These are phyloP conservation scores for Tupaia tana DNA, from an alignment of 2,113 vertebrate species.

Conservation along the genomic window DNA sequence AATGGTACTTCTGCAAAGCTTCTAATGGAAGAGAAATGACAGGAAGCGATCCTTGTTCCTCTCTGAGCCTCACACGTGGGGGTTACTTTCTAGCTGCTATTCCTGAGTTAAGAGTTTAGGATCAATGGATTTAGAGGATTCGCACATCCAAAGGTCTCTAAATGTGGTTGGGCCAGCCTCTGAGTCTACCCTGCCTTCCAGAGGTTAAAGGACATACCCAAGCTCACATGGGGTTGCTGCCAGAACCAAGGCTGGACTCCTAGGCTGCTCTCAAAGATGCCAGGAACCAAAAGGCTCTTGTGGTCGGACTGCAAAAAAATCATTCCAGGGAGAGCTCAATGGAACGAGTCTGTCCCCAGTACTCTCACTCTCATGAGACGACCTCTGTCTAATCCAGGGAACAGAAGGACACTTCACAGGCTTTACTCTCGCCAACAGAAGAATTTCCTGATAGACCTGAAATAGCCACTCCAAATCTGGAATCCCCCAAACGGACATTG, in stretches of 20 bases:
- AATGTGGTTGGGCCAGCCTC: too few relatives aligned
- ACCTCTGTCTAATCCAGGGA: rapidly evolving
- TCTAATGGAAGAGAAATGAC: not conserved
- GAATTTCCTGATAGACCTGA: not conserved
- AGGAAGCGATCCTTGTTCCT: not conserved
- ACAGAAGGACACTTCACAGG: rapidly evolving
- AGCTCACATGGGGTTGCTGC: not conserved
- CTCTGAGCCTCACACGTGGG: not conserved
- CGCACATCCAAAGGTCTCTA: not conserved
- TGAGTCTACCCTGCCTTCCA: too few relatives aligned
- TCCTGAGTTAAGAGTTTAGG: too few relatives aligned
- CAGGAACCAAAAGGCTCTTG: not conserved
- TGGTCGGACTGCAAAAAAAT: not conserved
- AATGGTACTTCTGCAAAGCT: conserved; percentile 65
- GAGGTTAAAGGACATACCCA: not conserved
- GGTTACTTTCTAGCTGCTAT: not conserved
- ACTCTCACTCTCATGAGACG: rapidly evolving
- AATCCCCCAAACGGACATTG: rapidly evolving
- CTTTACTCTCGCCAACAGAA: rapidly evolving
- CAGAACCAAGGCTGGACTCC: not conserved
- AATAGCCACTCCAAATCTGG: not conserved
- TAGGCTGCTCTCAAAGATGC: not conserved
- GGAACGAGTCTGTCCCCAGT: rapidly evolving
- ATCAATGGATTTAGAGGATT: too few relatives aligned
- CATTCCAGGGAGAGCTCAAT: rapidly evolving